Evolutionary conservation across 2,113 vertebrate species (phyloP), one percentile per base, ranked within the genome.

Genomic region (Catharus minimus): DNA sequence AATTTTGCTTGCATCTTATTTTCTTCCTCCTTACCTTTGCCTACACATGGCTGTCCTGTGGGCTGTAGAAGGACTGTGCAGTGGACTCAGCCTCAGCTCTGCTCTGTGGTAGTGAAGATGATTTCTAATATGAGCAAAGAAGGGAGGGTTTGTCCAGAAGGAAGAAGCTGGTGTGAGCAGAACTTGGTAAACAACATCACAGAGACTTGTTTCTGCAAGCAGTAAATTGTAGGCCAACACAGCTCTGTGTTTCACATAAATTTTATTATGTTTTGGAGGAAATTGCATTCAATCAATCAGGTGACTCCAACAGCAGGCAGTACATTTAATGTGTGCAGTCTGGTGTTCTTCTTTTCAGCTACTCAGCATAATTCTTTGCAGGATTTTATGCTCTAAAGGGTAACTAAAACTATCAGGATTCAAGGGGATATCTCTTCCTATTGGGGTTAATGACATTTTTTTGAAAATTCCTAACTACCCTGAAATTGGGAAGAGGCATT

Each of bases 231-330:
- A 61, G 74, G 41, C 74, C 68, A 71, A 49, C 73, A 73, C 65
- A 75, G 49, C 28, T 82, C 62, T 17, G 10, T 72, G 39, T 82
- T 95, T 94, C 67, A 93, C n/a, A 47, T 55, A 56, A 9, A 66
- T 81, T 96, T 96, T 96, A 96, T 93, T 95, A 66, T 85, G 55
- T 92, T 91, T 76, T 58, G 28, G 52, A 87, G 71, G 73, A 89
- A 90, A 80, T 19, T 74, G 50, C 49, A 43, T 91, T 92, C 89
- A 92, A n/a, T 86, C 86, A 60, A 44, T 82, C 36, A 87, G 71
- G 47, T 76, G 73, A 85, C 79, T 94, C 72, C 84, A 96, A 56
- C 50, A 88, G 74, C 64, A 74, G 32, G n/a, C 33, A n/a, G 32
- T 58, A 71, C 21, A 15, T 47, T 94, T 47, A 32, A 13, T 23